Evolutionary conservation across 2,113 vertebrate genomes (phyloP).

Genomic region (Solea senegalensis): DNA sequence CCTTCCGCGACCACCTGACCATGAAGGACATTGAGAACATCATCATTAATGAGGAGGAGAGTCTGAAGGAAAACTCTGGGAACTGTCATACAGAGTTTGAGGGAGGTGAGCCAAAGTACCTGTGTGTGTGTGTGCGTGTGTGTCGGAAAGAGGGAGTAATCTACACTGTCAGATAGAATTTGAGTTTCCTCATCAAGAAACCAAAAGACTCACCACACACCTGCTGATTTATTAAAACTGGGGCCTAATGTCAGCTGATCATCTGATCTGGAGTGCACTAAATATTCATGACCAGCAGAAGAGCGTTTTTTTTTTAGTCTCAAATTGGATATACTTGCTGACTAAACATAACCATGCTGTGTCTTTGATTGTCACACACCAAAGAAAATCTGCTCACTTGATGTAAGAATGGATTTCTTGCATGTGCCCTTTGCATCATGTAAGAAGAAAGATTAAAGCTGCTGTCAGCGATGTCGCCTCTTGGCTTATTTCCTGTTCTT

Average conservation of each 20-base stretch:
- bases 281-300: slow-evolving; percentile 48
- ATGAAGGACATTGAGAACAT: slow-evolving; percentile 99
- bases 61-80: slow-evolving; percentile 94
- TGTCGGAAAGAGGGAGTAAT: not conserved
- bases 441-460: no score
- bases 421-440: no score
- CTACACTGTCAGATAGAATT: slow-evolving; percentile 45
- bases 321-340: no score
- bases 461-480: no score
- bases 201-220: slow-evolving; percentile 25
- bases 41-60: slow-evolving; percentile 98
- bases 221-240: slow-evolving; percentile 67
- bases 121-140: slow-evolving; percentile 3
- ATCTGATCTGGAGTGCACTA: slow-evolving; percentile 49
- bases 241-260: slow-evolving; percentile 37
- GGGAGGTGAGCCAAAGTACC: slow-evolving; percentile 80
- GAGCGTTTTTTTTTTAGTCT: no score
- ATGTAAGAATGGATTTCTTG: no score
- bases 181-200: slow-evolving; percentile 30
- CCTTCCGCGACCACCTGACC: slow-evolving; percentile 96
- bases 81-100: slow-evolving; percentile 97
- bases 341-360: no score
- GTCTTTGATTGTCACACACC: no score
- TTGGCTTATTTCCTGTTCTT: no score
- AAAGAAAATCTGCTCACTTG: no score